Evolutionary conservation across 2,113 vertebrate genomes (phyloP).

Genomic region (Actinemys pallida): DNA sequence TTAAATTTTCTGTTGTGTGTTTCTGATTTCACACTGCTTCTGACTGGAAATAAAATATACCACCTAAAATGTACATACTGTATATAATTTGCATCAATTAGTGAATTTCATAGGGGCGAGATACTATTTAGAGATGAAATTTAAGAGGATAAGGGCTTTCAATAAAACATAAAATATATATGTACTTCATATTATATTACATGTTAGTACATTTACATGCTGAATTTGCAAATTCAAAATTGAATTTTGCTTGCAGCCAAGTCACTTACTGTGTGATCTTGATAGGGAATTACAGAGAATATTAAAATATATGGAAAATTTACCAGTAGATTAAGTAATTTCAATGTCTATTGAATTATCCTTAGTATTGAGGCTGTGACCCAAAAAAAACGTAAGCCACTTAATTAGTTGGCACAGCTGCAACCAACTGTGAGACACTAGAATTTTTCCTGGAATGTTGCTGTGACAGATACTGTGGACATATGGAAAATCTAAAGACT

Average conservation of each 20-base stretch:
- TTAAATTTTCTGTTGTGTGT: background rate
- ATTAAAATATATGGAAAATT: background rate
- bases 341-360: fast-evolving
- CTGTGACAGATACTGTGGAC: too few relatives aligned
- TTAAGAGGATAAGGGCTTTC: background rate
- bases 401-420: background rate
- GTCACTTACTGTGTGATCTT: background rate
- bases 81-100: background rate
- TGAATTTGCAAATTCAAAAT: background rate
- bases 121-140: background rate
- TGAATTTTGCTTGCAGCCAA: background rate
- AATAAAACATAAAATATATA: background rate
- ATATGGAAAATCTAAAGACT: too few relatives aligned
- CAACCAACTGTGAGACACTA: background rate
- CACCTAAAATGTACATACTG: background rate
- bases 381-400: background rate
- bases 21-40: background rate
- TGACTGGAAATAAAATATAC: background rate
- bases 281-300: background rate
- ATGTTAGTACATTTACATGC: background rate
- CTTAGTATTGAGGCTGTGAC: background rate
- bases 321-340: background rate
- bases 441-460: background rate
- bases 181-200: background rate
- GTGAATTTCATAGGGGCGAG: background rate